These are phyloP conservation scores for Heliconius hewitsoni DNA, from an alignment of 1,140 invertebrate genomes.

Conservation along the genomic window DNA sequence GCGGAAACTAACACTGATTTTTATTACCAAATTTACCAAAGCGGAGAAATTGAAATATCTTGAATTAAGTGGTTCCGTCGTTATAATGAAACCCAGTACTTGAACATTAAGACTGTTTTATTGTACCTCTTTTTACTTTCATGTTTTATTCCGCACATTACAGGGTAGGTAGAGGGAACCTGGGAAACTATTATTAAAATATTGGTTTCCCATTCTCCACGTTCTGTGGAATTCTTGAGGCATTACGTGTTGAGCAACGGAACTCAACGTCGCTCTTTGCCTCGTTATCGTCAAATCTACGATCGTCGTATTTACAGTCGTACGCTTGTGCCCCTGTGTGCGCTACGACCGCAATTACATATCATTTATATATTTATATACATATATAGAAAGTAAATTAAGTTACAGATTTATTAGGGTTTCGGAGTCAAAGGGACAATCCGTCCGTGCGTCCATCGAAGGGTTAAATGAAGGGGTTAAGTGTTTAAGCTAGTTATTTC, in stretches of 20 bases:
- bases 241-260: no score
- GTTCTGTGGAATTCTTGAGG: neutral
- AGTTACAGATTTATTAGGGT: slow-evolving; percentile 15
- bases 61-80: no score
- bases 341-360: no score
- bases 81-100: no score
- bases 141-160: neutral
- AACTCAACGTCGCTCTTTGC: no score
- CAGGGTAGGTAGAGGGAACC: neutral
- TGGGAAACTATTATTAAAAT: neutral
- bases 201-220: neutral
- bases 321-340: neutral
- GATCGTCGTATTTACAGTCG: no score
- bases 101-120: no score
- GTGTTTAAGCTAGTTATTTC: neutral
- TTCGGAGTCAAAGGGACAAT: neutral
- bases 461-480: neutral
- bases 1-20: no score
- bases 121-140: neutral
- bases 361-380: neutral
- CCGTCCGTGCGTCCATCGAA: neutral
- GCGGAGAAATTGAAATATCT: no score
- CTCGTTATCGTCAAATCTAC: no score
- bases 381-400: neutral
- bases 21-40: no score